Evolutionary conservation across 2,113 vertebrate genomes (phyloP).

Genomic region (Atrichornis clamosus): DNA sequence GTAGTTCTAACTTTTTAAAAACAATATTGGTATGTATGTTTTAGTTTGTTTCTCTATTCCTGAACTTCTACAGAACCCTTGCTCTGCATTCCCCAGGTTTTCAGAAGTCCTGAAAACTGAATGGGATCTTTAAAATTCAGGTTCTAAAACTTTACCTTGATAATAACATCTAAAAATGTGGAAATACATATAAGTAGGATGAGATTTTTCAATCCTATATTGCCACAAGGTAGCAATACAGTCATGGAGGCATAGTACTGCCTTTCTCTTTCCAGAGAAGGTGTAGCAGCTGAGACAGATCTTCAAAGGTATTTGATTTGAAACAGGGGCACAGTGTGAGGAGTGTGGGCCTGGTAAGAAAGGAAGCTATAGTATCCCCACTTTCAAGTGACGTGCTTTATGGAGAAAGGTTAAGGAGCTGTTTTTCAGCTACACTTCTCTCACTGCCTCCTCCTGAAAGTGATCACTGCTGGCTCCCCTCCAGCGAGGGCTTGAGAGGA

Average conservation of each 20-base stretch:
- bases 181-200: background rate
- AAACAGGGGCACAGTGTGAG: background rate
- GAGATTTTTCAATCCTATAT: background rate
- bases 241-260: background rate
- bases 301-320: background rate
- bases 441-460: background rate
- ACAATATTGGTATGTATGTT: background rate
- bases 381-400: background rate
- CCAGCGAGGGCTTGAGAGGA: background rate
- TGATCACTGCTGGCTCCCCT: background rate
- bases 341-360: background rate
- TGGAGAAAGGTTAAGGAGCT: conserved; percentile 1
- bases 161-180: background rate
- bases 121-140: background rate
- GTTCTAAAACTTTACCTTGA: background rate
- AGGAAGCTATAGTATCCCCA: background rate
- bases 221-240: background rate
- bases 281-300: background rate
- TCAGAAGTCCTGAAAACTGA: background rate
- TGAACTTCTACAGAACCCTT: background rate
- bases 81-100: background rate
- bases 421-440: background rate
- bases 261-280: background rate
- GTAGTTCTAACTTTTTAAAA: background rate
- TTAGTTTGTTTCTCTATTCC: background rate